A percentile compares a stretch with the other conserved stretches of the same genome.
Conservation (phyloP, 2,888 invertebrate genomes). For the Drosophila subsilvestris region DNA sequence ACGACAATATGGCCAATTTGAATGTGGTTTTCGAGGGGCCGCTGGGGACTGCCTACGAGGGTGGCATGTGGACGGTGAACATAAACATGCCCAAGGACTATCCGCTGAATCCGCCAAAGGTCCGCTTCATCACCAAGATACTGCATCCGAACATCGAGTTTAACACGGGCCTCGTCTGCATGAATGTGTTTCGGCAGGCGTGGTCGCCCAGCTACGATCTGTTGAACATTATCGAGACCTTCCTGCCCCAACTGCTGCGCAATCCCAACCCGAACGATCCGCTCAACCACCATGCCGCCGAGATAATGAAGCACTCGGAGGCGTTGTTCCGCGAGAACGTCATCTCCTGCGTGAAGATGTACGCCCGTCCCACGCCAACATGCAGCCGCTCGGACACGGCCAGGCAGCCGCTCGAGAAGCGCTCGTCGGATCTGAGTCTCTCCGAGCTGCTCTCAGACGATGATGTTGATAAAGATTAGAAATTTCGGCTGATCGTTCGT, state of each 20-base stretch:
- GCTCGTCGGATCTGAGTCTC: constrained; percentile 63
- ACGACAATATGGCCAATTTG: constrained; percentile 60
- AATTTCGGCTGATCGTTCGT: constrained; percentile 55
- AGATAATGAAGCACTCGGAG: constrained; percentile 61
- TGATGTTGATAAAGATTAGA: constrained; percentile 30
- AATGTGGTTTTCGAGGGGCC: constrained; percentile 62
- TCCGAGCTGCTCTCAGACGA: constrained; percentile 58
- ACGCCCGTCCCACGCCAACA: constrained; percentile 51
- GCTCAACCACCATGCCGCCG: constrained; percentile 60
- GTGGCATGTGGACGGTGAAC: constrained; percentile 65
- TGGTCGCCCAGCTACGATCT: constrained; percentile 68
- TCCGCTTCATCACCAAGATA: constrained; percentile 64
- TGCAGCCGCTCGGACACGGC: neutral
- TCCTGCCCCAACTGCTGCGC: constrained; percentile 63
- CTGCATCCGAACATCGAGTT: constrained; percentile 69
- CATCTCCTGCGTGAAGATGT: constrained; percentile 52
- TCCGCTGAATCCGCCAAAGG: constrained; percentile 62
- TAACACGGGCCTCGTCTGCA: constrained; percentile 61
- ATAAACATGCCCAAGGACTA: constrained; percentile 61
- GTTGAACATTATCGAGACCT: constrained; percentile 69
- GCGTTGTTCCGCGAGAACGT: constrained; percentile 56
- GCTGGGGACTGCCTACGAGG: constrained; percentile 66
- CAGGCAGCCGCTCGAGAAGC: constrained; percentile 45
- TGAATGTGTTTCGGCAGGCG: constrained; percentile 72
- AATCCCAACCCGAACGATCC: constrained; percentile 67